These are phyloP conservation scores for Holocentrus rufus DNA, from an alignment of 2,797 vertebrate genomes.

Conservation along the genomic window DNA sequence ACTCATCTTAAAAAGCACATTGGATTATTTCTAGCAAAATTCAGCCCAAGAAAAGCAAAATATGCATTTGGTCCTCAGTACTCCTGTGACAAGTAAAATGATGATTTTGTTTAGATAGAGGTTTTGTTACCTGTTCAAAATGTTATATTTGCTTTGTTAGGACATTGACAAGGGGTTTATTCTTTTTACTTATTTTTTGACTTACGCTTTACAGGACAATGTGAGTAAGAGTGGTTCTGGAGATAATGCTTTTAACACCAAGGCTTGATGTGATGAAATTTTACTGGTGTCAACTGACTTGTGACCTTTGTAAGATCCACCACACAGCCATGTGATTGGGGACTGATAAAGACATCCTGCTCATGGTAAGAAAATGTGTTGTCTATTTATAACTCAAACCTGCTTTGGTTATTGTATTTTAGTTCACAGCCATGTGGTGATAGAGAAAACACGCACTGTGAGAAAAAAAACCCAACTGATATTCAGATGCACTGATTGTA, in stretches of 20 bases:
- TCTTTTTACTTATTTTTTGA: neutral
- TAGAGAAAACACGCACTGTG: no score
- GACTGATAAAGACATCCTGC: slow-evolving; percentile 1
- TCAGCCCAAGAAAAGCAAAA: no score
- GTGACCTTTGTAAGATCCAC: slow-evolving; percentile 71
- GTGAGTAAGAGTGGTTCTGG: slow-evolving; percentile 22
- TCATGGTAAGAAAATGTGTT: neutral
- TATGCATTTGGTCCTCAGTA: no score
- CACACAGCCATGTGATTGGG: neutral
- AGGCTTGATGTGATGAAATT: slow-evolving; percentile 55
- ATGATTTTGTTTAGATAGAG: neutral
- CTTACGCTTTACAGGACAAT: neutral
- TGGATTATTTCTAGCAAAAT: no score
- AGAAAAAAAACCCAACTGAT: no score
- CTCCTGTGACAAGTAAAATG: neutral
- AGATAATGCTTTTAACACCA: neutral
- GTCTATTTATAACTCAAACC: slow-evolving; percentile 16
- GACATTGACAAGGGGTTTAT: no score
- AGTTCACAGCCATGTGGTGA: no score
- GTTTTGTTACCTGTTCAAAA: no score
- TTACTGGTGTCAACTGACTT: slow-evolving; percentile 45
- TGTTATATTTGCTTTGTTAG: no score
- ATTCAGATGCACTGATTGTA: no score
- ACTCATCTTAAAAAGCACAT: no score
- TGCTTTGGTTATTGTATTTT: neutral